These are phyloP conservation scores for Sinella curviseta DNA, from an alignment of 1,140 invertebrate genomes.

Conservation along the genomic window DNA sequence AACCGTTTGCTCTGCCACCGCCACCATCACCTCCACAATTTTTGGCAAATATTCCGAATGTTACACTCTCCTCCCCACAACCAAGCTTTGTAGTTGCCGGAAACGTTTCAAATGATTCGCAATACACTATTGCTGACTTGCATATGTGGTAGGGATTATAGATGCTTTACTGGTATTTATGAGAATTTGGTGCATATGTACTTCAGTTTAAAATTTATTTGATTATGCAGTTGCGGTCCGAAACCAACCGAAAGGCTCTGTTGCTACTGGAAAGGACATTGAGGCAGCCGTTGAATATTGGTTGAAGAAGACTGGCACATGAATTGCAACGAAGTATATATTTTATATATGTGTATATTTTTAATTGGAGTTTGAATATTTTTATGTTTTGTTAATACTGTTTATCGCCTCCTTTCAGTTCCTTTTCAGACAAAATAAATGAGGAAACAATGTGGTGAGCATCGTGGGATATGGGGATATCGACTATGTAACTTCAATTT, in stretches of 20 bases:
- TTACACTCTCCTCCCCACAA: too few relatives aligned
- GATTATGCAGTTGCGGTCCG: background rate
- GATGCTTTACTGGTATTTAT: background rate
- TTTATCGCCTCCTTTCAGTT: background rate
- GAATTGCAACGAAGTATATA: background rate
- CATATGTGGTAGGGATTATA: slow-evolving; percentile 1
- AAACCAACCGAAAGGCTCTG: background rate
- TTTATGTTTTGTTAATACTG: background rate
- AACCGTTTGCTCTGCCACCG: too few relatives aligned
- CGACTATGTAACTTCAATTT: too few relatives aligned
- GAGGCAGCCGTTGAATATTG: background rate
- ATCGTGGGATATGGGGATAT: too few relatives aligned
- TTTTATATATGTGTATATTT: background rate
- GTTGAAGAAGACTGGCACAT: background rate
- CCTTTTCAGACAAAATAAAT: too few relatives aligned
- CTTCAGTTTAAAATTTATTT: background rate
- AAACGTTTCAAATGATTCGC: too few relatives aligned
- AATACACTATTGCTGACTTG: background rate
- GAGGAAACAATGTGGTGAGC: too few relatives aligned
- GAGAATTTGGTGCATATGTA: background rate
- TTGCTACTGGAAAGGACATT: background rate
- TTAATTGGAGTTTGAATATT: too few relatives aligned
- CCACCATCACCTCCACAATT: too few relatives aligned
- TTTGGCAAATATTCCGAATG: too few relatives aligned
- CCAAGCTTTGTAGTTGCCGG: too few relatives aligned